Base-by-base conservation (phyloP, 2,797 vertebrate species). In the Melanotaenia trifasciata region DNA sequence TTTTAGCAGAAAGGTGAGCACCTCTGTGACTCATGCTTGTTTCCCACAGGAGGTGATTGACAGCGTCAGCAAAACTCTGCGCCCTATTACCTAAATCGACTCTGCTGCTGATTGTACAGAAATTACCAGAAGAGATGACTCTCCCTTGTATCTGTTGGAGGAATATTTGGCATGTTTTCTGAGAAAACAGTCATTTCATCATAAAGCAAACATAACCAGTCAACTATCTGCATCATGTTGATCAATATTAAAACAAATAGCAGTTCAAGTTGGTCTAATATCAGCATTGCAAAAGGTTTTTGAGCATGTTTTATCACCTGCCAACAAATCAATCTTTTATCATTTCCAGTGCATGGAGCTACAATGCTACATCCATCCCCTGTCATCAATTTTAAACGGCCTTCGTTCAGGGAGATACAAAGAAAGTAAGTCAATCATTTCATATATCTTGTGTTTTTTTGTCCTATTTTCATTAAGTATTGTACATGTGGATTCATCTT, bases 371-470 rank as follows among this genome's bases (percentile, higher is more conserved):
- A 94, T 96, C 87, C 93, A 94, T 68, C 94, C 94, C 0, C 92
- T 96, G 79, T 95, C 94, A 30, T 89, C 92, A 47, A 96, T 96
- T 89, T 80, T 96, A 88, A 94, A 92, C 68, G 94, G 95, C 66
- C 94, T 96, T 77, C 94, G 92, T 64, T 93, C 94, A 7, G 95
- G 94, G 68, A 93, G 95, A 90, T 96, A 96, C 92, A 84, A 92
- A 92, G 90, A 94, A 92, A 90, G 95, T 96, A 90, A 95, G 95
- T 95, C 62, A 22, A 1, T 28, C 43, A 18, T 70, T 85, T 72
- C 26, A 14, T 36, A 18, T 72, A 16, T 54, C 59, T 65, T 30
- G 14, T 70, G 35, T 61, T 60, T 67, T 26, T 57, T 20, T 57
- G 33, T 74, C 40, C 1, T 30, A 4, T 38, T 9, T 11, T 10